Conservation (phyloP, 2,113 vertebrate genomes). For the Dolichotis patagonum region DNA sequence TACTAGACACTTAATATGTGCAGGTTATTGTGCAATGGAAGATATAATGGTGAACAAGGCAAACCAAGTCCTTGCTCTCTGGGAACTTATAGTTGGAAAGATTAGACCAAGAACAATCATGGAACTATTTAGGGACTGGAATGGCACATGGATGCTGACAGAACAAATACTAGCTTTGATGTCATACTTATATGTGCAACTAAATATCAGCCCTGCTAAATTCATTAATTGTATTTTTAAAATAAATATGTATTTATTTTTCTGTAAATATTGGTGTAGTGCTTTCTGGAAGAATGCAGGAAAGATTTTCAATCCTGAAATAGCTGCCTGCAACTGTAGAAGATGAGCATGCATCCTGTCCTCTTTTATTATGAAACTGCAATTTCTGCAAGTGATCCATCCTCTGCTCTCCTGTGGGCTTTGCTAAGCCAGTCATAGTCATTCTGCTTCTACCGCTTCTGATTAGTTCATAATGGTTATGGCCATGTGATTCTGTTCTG, state of each 20-base stretch:
- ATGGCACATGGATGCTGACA: background rate
- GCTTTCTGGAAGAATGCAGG: background rate
- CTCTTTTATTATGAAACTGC: background rate
- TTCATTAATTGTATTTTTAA: background rate
- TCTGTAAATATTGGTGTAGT: background rate
- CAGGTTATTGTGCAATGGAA: background rate
- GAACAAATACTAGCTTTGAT: background rate
- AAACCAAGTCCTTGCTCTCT: background rate
- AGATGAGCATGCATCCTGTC: background rate
- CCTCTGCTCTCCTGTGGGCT: background rate
- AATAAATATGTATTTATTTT: background rate
- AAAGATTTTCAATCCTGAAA: constrained; percentile 5
- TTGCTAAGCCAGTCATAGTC: background rate
- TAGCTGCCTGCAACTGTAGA: background rate
- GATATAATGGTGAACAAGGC: background rate
- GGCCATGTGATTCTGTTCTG: background rate
- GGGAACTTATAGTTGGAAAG: background rate
- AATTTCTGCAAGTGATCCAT: background rate
- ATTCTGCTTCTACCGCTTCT: background rate
- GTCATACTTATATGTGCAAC: background rate
- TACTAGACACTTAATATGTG: background rate
- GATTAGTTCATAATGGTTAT: background rate
- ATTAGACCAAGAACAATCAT: background rate
- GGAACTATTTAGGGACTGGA: background rate
- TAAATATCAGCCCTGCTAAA: background rate